Base-by-base conservation (phyloP, 2,113 vertebrate species). In the Scatophagus argus region DNA sequence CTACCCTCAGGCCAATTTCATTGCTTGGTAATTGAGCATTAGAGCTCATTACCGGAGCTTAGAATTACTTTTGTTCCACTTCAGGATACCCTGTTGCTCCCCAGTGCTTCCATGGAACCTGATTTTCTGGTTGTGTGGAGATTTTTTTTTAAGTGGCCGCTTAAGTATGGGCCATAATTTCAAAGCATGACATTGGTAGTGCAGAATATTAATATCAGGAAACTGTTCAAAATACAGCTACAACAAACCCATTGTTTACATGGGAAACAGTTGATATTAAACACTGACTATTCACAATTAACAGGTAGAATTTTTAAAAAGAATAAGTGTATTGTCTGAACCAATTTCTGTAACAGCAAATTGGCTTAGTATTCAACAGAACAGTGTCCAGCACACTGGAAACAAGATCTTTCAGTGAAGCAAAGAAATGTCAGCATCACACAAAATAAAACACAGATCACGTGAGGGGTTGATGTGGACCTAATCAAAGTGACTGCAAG, bases 401-500 rank as follows among this genome's bases (percentile, higher is more conserved):
- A 76, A 51, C 13, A 17, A 21, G 36, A 75, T 84, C 6, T 66
- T 62, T 67, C 8, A 66, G 65, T 9, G 49, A 65, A 59, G 60
- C 46, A 60, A 79, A 72, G 67, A 84, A 85, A 83, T 78, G 78
- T 87, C 83, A 81, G 55, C 64, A 89, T 83, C 54, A 70, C 64
- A 78, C 23, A 25, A 80, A 85, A 61, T 55, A 81, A 46, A 60
- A 72, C 79, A 68, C 19, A 51, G 74, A 83, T 77, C 11, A 1
- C 39, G 67, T 8, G 25, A 70, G 43, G 77, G 65, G 23, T 82
- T 74, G 74, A 81, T 88, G 80, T 85, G 81, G 80, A 77, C 80
- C 41, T 70, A 88, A 89, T 91, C 86, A 89, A 86, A 90, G 87
- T 78, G 73, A 83, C 81, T 78, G 73, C 59, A 76, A 88, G 73